Evolutionary conservation across 1,140 invertebrate species (phyloP), one percentile per base, ranked within the genome.

Genomic region (Trachymyrmex cornetzi): DNA sequence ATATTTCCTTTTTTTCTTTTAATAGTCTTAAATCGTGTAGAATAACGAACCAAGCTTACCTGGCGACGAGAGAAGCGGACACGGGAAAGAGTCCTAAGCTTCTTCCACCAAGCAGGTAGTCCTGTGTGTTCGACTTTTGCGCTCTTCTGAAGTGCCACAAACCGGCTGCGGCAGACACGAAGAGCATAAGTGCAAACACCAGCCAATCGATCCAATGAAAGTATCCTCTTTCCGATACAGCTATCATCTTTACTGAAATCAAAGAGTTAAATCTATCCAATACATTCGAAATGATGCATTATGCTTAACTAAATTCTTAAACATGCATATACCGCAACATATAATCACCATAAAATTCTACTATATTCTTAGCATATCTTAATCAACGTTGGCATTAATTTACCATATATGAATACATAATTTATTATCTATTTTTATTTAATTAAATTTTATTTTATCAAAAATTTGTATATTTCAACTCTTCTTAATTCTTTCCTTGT

Each of bases 1-100:
- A n/a, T 64, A n/a, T 64, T 79, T 34, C 27, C 6, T 48, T 59
- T 12, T 57, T 7, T 64, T 72, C 44, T 24, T 75, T 75, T 63
- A 87, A 63, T 61, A 34, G 75, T 44, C 50, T 79, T 53, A 69
- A 71, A 48, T 71, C 38, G 6, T n/a, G 5, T 30, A 81, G 30
- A 80, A 67, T 71, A 30, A 30, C n/a, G n/a, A 69, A 38, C 14
- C 12, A 38, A 34, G 48, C 87, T 94, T 94, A 98, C 97, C 97
- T 98, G 59, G 97, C 97, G 90, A 98, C 96, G 38, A 98, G 95
- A 1, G 97, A 98, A 95, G 98, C 97, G n/a, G 98, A 96, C 30
- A 98, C 97, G 0, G 98, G 98, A 91, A 98, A 97, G 12, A 97
- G 96, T 77, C 96, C 96, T 95, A 98, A 96, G 77, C 97, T 96